phyloP scores from a whole-genome alignment of 2,888 invertebrate genomes.

The Pegoplata infirma region DNA sequence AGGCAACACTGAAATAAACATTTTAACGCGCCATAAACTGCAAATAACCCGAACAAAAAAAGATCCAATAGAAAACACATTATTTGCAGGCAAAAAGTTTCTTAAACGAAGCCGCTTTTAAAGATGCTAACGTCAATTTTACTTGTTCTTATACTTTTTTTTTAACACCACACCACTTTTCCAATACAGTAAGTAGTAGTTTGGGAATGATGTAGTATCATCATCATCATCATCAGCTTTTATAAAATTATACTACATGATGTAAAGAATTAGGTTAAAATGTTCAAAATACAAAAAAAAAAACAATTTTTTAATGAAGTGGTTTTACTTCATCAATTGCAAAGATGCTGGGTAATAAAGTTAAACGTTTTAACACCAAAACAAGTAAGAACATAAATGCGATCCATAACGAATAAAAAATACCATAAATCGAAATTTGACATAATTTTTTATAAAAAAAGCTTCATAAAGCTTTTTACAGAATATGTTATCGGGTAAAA shows the following conservation, averaged over 20 bases:
- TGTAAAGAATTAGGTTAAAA: slow-evolving; percentile 49
- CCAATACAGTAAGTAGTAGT: not conserved
- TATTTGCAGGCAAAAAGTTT: not conserved
- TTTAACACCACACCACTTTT: not conserved
- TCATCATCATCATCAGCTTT: slow-evolving; percentile 6
- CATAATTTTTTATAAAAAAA: not conserved
- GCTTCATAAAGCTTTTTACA: not conserved
- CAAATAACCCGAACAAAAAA: too few species aligned
- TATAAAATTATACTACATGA: slow-evolving; percentile 5
- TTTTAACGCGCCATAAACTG: slow-evolving; percentile 29
- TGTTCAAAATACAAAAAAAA: slow-evolving; percentile 4
- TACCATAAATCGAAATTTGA: not conserved
- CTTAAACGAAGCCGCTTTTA: not conserved
- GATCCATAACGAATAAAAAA: not conserved
- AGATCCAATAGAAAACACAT: not conserved
- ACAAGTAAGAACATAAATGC: not conserved
- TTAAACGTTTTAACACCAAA: slow-evolving; percentile 28
- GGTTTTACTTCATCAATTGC: slow-evolving; percentile 4
- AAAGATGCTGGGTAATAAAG: slow-evolving; percentile 1
- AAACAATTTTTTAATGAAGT: slow-evolving; percentile 14
- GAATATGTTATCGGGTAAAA: not conserved
- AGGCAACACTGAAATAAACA: slow-evolving; percentile 16
- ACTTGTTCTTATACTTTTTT: not conserved
- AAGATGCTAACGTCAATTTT: too few species aligned
- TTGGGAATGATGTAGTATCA: slow-evolving; percentile 26